phyloP scores from a whole-genome alignment of 2,113 vertebrate species.

The Phalacrocorax pelagicus region DNA sequence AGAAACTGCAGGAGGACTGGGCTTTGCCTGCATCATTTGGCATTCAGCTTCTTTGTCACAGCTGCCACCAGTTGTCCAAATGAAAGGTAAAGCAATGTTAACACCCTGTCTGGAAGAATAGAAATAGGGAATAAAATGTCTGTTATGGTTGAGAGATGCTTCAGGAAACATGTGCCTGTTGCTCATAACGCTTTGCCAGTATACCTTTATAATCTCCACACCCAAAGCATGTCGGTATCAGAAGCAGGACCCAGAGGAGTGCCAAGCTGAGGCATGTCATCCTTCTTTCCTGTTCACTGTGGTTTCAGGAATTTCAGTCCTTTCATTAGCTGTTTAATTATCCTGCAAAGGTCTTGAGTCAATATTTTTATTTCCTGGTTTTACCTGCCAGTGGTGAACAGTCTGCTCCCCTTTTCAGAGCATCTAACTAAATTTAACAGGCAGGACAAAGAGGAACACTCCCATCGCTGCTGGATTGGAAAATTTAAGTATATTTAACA shows the following conservation, averaged over 20 bases:
- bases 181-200: neutral
- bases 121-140: neutral
- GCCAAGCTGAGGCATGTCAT: neutral
- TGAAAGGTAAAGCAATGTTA: neutral
- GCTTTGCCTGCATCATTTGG: neutral
- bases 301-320: slow-evolving; percentile 53
- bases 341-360: slow-evolving; percentile 69
- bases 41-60: neutral
- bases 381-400: slow-evolving; percentile 65
- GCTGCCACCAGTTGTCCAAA: neutral
- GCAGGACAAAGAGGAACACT: slow-evolving; percentile 25
- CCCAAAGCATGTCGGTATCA: neutral
- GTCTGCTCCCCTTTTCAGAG: slow-evolving; percentile 63
- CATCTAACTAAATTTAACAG: slow-evolving; percentile 68
- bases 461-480: slow-evolving; percentile 5
- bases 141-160: neutral
- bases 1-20: neutral
- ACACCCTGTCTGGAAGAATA: neutral
- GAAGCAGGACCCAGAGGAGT: neutral
- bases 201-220: neutral
- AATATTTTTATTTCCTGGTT: slow-evolving; percentile 79
- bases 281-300: slow-evolving; percentile 53
- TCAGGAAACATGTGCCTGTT: slow-evolving; percentile 5
- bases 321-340: slow-evolving; percentile 75
- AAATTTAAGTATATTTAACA: slow-evolving; percentile 56